A percentile compares a stretch with the other conserved stretches of the same genome.
Evolutionary conservation across 2,797 vertebrate genomes (phyloP).

Genomic region (Halcyon leucocephala): DNA sequence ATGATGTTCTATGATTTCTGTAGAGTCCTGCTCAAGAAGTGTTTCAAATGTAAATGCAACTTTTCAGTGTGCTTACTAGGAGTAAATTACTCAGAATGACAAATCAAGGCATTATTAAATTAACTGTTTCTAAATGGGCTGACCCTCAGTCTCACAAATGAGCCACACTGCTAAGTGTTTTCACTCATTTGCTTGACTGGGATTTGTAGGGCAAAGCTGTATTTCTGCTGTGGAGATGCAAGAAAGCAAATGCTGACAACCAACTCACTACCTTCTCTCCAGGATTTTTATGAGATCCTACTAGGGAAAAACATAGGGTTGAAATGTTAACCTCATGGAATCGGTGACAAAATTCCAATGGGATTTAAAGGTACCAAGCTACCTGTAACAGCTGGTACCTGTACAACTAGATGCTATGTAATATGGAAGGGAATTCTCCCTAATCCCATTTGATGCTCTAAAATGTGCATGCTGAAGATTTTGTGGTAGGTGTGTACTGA

Average conservation of each 20-base stretch:
- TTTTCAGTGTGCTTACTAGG: background rate
- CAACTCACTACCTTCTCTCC: background rate
- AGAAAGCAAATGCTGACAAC: background rate
- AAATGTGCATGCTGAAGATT: background rate
- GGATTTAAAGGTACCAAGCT: background rate
- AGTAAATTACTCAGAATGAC: background rate
- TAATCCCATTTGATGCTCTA: background rate
- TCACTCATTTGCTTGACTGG: background rate
- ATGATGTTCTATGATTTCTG: slow-evolving; percentile 31
- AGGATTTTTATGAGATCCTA: background rate
- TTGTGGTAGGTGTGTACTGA: background rate
- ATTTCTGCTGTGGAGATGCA: background rate
- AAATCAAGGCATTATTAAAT: background rate
- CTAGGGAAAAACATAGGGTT: background rate
- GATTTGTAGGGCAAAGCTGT: background rate
- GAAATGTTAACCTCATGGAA: background rate
- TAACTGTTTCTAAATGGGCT: background rate
- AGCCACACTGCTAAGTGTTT: background rate
- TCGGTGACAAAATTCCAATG: background rate
- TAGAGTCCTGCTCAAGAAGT: slow-evolving; percentile 23
- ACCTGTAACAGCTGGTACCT: background rate
- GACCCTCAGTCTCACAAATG: background rate
- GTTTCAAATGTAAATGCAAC: slow-evolving; percentile 23
- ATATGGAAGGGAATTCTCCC: background rate
- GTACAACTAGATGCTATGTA: background rate